Evolutionary conservation across 2,797 vertebrate species (phyloP).

Genomic region (Xenentodon cancila): DNA sequence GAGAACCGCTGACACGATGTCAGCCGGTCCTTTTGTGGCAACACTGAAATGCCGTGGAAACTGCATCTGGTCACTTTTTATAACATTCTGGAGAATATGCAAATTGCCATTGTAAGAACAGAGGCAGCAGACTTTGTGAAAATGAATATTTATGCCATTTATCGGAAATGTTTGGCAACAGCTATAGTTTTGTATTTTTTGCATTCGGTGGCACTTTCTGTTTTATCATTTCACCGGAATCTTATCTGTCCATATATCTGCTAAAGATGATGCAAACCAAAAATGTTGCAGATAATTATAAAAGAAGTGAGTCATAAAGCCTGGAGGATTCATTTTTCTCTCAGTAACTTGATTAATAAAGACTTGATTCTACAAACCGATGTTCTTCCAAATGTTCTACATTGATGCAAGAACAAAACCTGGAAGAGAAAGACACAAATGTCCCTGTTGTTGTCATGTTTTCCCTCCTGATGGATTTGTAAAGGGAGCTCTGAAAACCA

Average conservation of each 20-base stretch:
- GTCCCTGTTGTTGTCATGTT: not conserved
- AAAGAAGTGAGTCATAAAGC: not conserved
- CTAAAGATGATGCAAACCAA: slow-evolving; percentile 3
- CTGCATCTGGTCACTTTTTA: too few relatives aligned
- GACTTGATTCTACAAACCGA: not conserved
- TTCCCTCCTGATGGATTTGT: slow-evolving; percentile 6
- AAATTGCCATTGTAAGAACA: too few relatives aligned
- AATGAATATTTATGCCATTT: too few relatives aligned
- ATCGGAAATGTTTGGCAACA: too few relatives aligned
- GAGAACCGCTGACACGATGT: too few relatives aligned
- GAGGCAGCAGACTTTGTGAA: too few relatives aligned
- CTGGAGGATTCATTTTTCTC: not conserved
- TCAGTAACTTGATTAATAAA: not conserved
- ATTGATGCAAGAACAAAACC: not conserved
- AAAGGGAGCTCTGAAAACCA: slow-evolving; percentile 34
- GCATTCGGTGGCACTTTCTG: not conserved
- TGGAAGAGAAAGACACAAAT: slow-evolving; percentile 6
- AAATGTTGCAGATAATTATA: slow-evolving; percentile 5
- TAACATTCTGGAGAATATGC: too few relatives aligned
- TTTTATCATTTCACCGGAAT: not conserved
- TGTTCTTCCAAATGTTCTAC: not conserved
- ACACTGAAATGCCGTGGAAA: too few relatives aligned
- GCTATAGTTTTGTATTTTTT: too few relatives aligned
- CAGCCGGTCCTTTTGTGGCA: too few relatives aligned
- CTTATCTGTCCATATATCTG: not conserved